Conservation (phyloP, 1,140 invertebrate genomes). For the Drosophila guanche region DNA sequence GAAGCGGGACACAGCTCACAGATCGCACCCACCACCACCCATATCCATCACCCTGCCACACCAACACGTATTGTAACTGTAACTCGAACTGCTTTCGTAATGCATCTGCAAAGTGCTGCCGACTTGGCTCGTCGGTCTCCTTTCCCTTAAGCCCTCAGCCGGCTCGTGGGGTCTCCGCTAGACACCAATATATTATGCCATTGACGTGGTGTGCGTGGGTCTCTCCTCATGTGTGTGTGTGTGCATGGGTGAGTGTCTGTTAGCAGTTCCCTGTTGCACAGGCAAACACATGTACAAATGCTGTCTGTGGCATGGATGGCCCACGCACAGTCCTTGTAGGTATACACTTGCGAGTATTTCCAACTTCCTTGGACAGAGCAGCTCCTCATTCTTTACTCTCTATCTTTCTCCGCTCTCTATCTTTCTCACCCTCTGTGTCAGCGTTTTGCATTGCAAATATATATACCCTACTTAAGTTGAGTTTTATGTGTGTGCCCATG, state of each 20-base stretch:
- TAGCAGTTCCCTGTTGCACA: constrained; percentile 59
- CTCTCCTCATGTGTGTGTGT: constrained; percentile 3
- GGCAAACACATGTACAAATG: not conserved
- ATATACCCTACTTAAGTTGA: constrained; percentile 54
- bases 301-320: constrained; percentile 16
- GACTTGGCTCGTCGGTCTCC: constrained; percentile 27
- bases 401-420: constrained; percentile 11
- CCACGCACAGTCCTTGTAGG: constrained; percentile 5
- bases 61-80: constrained; percentile 58
- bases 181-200: constrained; percentile 74
- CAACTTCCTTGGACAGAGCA: constrained; percentile 14
- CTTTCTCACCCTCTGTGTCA: constrained; percentile 33
- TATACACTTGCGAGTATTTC: constrained; percentile 26
- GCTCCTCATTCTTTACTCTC: constrained; percentile 18
- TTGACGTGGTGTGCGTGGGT: constrained; percentile 39
- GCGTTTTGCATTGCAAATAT: constrained; percentile 61
- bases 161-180: constrained; percentile 47
- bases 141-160: constrained; percentile 20
- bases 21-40: constrained; percentile 18
- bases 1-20: constrained; percentile 50
- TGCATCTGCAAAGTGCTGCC: constrained; percentile 52
- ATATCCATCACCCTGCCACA: constrained; percentile 18
- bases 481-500: constrained; percentile 50
- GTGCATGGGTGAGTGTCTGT: constrained; percentile 17
- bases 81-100: constrained; percentile 40